Base-by-base conservation (phyloP, 2,797 vertebrate species). In the Erpetoichthys calabaricus region DNA sequence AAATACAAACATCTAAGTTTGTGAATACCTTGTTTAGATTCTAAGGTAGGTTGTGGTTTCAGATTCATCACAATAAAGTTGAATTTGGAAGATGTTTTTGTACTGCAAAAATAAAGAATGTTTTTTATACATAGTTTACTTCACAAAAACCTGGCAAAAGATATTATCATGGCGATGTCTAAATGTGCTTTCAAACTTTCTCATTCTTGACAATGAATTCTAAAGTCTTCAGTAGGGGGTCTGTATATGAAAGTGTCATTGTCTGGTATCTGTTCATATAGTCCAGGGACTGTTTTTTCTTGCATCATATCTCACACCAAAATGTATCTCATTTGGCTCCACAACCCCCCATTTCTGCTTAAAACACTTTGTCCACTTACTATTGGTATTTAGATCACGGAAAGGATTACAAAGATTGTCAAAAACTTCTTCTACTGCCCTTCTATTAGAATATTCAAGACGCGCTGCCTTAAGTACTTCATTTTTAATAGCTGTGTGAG, bases 1-100 rank as follows among this genome's bases (percentile, higher is more conserved):
- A 67, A 67, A 65, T 56, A 64, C 25, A 63, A 62, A 58, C 60
- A 60, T 57, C 56, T 56, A 53, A 66, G 59, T 41, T 67, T 62
- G 61, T 63, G 60, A 41, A 68, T 55, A 4, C 60, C 58, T 59
- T 58, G 59, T 57, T 68, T 66, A 9, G 67, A 69, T 44, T 57
- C 56, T 3, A 59, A 51, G 3, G 63, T 61, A 44, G n/a, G 4
- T 60, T 5, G 42, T 56, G 44, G 44, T 59, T n/a, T 10, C 50
- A 3, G 60, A 47, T 53, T 63, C 62, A 56, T 56, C 56, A 5
- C 8, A 3, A 45, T 47, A 56, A 5, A 63, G 53, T 4, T 53
- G 9, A 4, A 53, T 60, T 9, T 59, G 55, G 4, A 63, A 8
- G 9, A 46, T 47, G 46, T 45, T 51, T 56, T 42, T 62, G 61